Evolutionary conservation across 2,888 invertebrate genomes (phyloP), one percentile per base, ranked within the genome.

Genomic region (Papilio gigon): DNA sequence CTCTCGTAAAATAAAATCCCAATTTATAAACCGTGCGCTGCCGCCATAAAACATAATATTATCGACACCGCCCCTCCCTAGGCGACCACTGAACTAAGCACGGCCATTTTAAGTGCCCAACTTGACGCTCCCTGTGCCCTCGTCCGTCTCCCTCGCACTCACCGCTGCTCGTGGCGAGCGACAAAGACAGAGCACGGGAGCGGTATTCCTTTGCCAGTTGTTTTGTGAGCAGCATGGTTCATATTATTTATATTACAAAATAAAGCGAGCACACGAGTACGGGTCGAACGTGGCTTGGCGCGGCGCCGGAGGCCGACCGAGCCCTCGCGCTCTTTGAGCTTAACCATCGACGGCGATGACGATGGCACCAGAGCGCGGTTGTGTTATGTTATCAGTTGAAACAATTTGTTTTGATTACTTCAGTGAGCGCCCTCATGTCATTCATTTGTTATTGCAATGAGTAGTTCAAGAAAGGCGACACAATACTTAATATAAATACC

Each of bases 1-100:
- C 87, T 87, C 84, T 85, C 88, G 85, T 89, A 86, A 89, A 90
- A 87, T 85, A 88, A 87, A 89, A 87, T 88, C 86, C 85, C 86
- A 88, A 87, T 89, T 88, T 87, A 88, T 86, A 86, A 86, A 79
- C 77, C 75, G 74, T 76, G 77, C 79, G 81, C 84, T 84, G 81
- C 84, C 80, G 83, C 86, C 86, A 86, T 90, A 89, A 90, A 90
- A 89, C 87, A 89, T 90, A 89, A 89, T 87, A 90, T 87, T 90
- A 90, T 90, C 89, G 89, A 88, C 87, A 84, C 83, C 84, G 84
- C 86, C 86, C 89, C 89, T 87, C 90, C 89, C 90, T 88, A 88
- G 89, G 87, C 90, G 87, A 89, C 89, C 90, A 89, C 89, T 90
- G 89, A 89, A 88, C 90, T 88, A 88, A 88, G 86, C 85, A 84